These are phyloP conservation scores for Hyles lineata DNA, from an alignment of 2,888 invertebrate genomes.

Conservation along the genomic window DNA sequence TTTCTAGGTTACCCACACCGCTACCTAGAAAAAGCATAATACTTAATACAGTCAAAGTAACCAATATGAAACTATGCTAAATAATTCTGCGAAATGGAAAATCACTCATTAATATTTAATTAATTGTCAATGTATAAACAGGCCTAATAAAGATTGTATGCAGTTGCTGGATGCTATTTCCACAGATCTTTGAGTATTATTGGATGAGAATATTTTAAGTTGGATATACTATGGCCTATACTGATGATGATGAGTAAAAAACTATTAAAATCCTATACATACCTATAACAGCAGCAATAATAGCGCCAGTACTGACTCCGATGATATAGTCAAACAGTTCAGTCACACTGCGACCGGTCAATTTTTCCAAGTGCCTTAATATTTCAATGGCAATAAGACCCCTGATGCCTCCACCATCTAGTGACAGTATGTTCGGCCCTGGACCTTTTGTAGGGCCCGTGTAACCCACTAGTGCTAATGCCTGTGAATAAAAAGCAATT, in stretches of 20 bases:
- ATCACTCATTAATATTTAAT: too few relatives aligned
- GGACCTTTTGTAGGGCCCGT: constrained; percentile 87
- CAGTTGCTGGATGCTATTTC: too few relatives aligned
- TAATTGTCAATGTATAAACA: too few relatives aligned
- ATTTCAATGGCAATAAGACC: constrained; percentile 95
- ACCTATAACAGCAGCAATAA: constrained; percentile 90
- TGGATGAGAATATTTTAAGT: too few relatives aligned
- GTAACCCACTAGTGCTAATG: constrained; percentile 89
- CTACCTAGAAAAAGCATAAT: constrained; percentile 54
- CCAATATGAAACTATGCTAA: too few relatives aligned
- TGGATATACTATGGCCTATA: too few relatives aligned
- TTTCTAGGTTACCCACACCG: constrained; percentile 69
- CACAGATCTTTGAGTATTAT: too few relatives aligned
- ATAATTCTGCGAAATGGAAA: too few relatives aligned
- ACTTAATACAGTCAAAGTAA: background rate
- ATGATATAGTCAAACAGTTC: constrained; percentile 95
- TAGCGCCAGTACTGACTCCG: constrained; percentile 94
- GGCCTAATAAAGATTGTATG: too few relatives aligned
- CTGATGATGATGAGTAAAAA: too few relatives aligned
- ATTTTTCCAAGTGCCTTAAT: constrained; percentile 89
- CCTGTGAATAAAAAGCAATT: constrained; percentile 61
- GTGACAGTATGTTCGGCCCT: constrained; percentile 92
- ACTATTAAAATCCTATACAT: constrained; percentile 41
- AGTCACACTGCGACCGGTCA: constrained; percentile 87
- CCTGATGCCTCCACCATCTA: constrained; percentile 96